Conservation (phyloP, 2,113 vertebrate genomes). For the Phasianus colchicus region DNA sequence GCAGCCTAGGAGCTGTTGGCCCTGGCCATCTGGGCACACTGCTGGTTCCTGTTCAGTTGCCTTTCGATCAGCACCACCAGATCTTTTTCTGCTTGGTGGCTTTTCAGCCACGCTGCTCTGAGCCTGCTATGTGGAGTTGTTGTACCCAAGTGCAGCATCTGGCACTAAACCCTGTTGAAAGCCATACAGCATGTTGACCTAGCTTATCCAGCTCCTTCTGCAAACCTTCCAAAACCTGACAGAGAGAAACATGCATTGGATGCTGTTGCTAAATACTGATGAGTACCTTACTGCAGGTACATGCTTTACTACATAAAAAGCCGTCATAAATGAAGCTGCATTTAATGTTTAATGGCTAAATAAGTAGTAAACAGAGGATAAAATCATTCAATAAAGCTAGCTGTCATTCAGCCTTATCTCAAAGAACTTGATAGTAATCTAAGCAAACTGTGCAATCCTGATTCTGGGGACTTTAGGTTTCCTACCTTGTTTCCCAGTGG, state of each 20-base stretch:
- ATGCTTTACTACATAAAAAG: neutral
- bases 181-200: neutral
- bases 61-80: neutral
- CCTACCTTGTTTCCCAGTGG: slow-evolving; percentile 70
- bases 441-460: neutral
- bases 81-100: no score
- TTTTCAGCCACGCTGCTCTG: neutral
- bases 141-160: neutral
- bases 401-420: slow-evolving; percentile 43
- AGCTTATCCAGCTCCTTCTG: neutral
- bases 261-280: neutral
- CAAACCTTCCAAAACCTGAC: neutral
- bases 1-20: neutral
- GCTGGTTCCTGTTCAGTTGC: neutral
- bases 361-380: neutral
- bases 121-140: neutral
- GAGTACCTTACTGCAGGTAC: neutral
- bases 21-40: neutral
- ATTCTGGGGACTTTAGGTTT: neutral
- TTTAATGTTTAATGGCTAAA: neutral
- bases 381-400: neutral
- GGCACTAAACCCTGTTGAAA: neutral
- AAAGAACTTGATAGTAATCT: slow-evolving; percentile 71
- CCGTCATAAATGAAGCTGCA: neutral
- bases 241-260: neutral